Evolutionary conservation across 2,888 invertebrate species (phyloP), one percentile per base, ranked within the genome.

Genomic region (Fabriciana adippe): DNA sequence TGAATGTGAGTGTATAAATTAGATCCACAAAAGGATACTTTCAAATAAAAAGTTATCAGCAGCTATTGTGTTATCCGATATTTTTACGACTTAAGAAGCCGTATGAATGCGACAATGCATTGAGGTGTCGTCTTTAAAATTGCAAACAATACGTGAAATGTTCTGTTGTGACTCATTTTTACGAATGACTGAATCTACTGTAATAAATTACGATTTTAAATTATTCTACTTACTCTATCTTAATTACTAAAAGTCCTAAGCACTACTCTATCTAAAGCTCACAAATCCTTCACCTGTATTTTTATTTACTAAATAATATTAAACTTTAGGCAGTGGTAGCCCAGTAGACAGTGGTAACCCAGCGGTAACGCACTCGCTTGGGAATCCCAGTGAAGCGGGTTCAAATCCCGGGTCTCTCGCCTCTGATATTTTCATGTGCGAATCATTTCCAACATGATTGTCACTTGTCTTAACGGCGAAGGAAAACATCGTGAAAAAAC

Each of bases 31-130:
- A 74, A 68, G 82, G 81, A 70, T 74, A 74, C 81, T 82, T 84
- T 81, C 77, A 79, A 82, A 86, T 83, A 82, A 87, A 86, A 86
- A 86, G 83, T 88, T 88, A 89, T 89, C 88, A 86, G 84, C 82
- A 79, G 85, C 85, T 87, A 88, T 88, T 90, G 88, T 89, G 91
- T 87, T 88, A 92, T 82, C 79, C 81, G 90, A 92, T 88, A 89
- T 86, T 88, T 88, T 86, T 88, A 90, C 89, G 88, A 91, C 90
- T 92, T 88, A 87, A 82, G 92, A 92, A 92, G 89, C 91, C 92
- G 75, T 88, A 90, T 76, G 79, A 85, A 81, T 82, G 79, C 82
- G 84, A 81, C 78, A 75, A 81, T 84, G 84, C 85, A 86, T 83
- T 83, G 82, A 88, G 86, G 89, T 89, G 90, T 89, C 85, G 83